Percentiles rank a stretch among this genome's conserved stretches.
phyloP scores from a whole-genome alignment of 2,113 vertebrate genomes.

The Galeopterus variegatus region DNA sequence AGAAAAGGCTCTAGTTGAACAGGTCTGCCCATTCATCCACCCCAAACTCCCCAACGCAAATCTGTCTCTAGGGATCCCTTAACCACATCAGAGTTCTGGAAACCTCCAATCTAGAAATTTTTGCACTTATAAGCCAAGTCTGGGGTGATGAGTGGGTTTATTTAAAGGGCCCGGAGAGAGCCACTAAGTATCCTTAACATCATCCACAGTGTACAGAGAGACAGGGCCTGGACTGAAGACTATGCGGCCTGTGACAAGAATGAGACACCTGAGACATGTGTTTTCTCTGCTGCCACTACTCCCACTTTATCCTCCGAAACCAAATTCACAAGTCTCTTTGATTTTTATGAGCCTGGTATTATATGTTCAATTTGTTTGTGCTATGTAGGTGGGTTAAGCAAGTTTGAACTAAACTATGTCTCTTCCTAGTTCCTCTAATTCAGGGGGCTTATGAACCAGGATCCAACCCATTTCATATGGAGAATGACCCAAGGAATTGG shows the following conservation, averaged over 20 bases:
- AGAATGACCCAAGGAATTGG: neutral
- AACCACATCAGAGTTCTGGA: neutral
- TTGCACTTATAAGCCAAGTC: neutral
- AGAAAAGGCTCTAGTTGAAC: neutral
- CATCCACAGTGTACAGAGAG: neutral
- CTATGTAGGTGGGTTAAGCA: neutral
- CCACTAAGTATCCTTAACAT: neutral
- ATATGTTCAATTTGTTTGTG: neutral
- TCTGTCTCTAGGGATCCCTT: neutral
- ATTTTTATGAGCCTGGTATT: neutral
- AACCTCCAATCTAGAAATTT: neutral
- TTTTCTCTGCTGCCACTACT: neutral
- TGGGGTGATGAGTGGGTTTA: neutral
- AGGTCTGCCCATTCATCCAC: neutral
- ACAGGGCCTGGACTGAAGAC: neutral
- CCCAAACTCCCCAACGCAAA: neutral
- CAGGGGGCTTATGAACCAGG: neutral
- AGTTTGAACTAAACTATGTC: neutral
- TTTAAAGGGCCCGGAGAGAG: neutral
- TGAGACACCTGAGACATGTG: neutral
- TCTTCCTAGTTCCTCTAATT: conserved; percentile 32
- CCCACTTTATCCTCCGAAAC: neutral
- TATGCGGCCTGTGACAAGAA: neutral
- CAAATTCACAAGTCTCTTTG: neutral
- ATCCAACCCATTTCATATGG: neutral